Percentiles rank a stretch among this genome's conserved stretches.
Conservation (phyloP, 2,888 invertebrate genomes). For the Tortricodes alternella region DNA sequence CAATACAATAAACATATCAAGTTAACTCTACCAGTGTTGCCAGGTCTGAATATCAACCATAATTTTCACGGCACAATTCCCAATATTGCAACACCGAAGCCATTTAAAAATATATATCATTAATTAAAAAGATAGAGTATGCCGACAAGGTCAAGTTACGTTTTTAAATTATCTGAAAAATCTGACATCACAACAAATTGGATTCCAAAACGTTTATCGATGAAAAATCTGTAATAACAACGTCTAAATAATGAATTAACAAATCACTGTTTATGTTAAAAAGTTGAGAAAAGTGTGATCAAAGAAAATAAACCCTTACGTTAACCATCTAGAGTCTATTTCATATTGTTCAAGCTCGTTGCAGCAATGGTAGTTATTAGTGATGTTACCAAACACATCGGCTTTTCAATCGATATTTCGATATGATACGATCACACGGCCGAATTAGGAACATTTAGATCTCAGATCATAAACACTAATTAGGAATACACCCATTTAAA, state of each 20-base stretch:
- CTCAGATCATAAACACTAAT: slow-evolving; percentile 18
- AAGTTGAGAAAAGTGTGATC: slow-evolving; percentile 17
- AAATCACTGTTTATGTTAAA: slow-evolving; percentile 43
- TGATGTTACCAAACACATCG: slow-evolving; percentile 26
- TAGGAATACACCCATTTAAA: slow-evolving; percentile 15
- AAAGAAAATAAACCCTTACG: background rate
- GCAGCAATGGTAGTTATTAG: slow-evolving; percentile 17
- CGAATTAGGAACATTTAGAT: slow-evolving; percentile 34
- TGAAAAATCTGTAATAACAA: slow-evolving; percentile 52
- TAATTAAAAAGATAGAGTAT: slow-evolving; percentile 44
- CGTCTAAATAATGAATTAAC: slow-evolving; percentile 49
- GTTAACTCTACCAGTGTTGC: slow-evolving; percentile 30
- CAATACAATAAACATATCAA: slow-evolving; percentile 38
- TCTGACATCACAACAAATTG: slow-evolving; percentile 57
- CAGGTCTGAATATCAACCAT: slow-evolving; percentile 36
- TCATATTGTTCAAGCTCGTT: background rate
- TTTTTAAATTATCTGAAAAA: slow-evolving; percentile 50
- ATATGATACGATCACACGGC: slow-evolving; percentile 22
- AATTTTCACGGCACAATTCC: slow-evolving; percentile 40
- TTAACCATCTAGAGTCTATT: background rate
- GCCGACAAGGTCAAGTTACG: slow-evolving; percentile 39
- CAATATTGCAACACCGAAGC: slow-evolving; percentile 39
- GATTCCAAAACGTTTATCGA: slow-evolving; percentile 51
- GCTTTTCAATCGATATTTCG: slow-evolving; percentile 30
- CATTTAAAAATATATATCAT: slow-evolving; percentile 35